A percentile compares a stretch with the other conserved stretches of the same genome.
These are phyloP conservation scores for Paragorgia papillata DNA, from an alignment of 92 coral and sea anemone genomes.

Conservation along the genomic window DNA sequence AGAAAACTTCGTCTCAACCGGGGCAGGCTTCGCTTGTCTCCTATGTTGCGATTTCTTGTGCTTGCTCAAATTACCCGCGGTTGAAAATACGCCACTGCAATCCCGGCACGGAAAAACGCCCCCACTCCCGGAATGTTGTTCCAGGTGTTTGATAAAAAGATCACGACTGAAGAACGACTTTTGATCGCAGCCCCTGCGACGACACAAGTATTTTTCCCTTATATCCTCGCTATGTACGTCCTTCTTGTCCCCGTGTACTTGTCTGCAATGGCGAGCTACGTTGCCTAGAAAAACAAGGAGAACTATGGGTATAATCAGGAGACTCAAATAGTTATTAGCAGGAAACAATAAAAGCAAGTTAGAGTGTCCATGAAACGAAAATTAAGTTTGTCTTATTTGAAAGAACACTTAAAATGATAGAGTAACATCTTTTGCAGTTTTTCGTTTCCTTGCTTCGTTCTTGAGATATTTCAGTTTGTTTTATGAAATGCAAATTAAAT, in stretches of 20 bases:
- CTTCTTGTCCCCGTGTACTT: constrained; percentile 8
- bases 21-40: background rate
- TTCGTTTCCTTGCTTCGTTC: no score
- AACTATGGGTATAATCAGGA: background rate
- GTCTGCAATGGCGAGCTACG: constrained; percentile 39
- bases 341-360: no score
- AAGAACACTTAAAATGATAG: no score
- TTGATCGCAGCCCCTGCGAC: constrained; percentile 39
- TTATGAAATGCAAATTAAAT: no score
- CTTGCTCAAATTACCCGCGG: constrained; percentile 26
- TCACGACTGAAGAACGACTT: constrained; percentile 30
- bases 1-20: background rate
- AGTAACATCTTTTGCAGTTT: no score
- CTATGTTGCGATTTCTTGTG: constrained; percentile 15
- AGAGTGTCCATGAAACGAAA: no score
- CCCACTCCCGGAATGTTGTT: constrained; percentile 26
- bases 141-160: constrained; percentile 28
- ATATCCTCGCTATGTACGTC: background rate
- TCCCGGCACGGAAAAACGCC: constrained; percentile 27
- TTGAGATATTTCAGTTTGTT: no score
- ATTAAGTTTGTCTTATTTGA: no score
- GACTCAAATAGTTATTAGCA: no score
- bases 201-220: constrained; percentile 15
- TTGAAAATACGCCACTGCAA: constrained; percentile 29
- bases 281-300: constrained; percentile 8